Base-by-base conservation (phyloP, 1,140 invertebrate genomes). In the Leptinotarsa defecta region DNA sequence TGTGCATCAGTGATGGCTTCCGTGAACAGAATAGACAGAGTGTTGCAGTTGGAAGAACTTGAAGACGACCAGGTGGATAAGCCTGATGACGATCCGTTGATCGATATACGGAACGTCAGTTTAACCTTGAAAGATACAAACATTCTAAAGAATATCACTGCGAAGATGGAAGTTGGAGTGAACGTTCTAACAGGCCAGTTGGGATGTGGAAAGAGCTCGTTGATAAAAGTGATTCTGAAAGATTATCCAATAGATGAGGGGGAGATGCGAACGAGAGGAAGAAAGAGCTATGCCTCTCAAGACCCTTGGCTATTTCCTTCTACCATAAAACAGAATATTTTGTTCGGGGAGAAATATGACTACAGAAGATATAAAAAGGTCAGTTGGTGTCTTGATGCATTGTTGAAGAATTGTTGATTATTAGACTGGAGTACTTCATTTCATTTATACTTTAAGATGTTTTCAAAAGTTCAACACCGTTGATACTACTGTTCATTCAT, bases 151-250 rank as follows among this genome's bases (percentile, higher is more conserved):
- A 72, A 79, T 63, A 64, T 80, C 3, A 88, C 91, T 71, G 87
- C 94, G 13, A 89, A 85, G 48, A 79, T 93, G 17, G 81, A 86
- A 72, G 84, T 87, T 6, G 91, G 92, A 4, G 87, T 95, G 34
- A 83, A 91, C 52, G 91, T 91, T 4, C 83, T 96, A 1, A 91
- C 94, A 61, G 95, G 95, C 22, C 89, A 91, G 64, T 92, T 96
- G 20, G 94, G 95, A 17, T 88, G 92, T 13, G 94, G 95, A 11
- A 96, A 96, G 88, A 91, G 90, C n/a, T 94, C 92, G 0, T 79
- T 95, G 1, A 84, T 95, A 0, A 88, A 94, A 80, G 86, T 89
- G 0, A 88, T 96, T 72, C 85, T 96, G 1, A 87, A 89, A 24
- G 95, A 96, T 83, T 83, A 95, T 61, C 90, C 91, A 20, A 79